Conservation (phyloP, 1,140 invertebrate genomes). For the fruit fly (Drosophila melanogaster) region Release_6_plus_ISO1_MT NT_037436.4:22271001-22271500, state of each 20-base stretch:
- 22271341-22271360: constrained; percentile 15
- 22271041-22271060: background rate
- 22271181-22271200: constrained; percentile 6
- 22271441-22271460: constrained; percentile 67
- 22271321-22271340: constrained; percentile 26
- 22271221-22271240: constrained; percentile 7
- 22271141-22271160: constrained; percentile 49
- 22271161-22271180: constrained; percentile 10
- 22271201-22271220: constrained; percentile 2
- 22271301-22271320: constrained; percentile 1
- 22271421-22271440: constrained; percentile 24
- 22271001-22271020: constrained; percentile 68
- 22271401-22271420: constrained; percentile 8
- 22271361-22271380: background rate
- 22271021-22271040: constrained; percentile 28
- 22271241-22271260: no score
- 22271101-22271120: constrained; percentile 16
- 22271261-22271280: constrained; percentile 20
- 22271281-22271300: constrained; percentile 46
- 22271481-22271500: background rate
- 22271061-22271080: background rate
- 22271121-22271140: background rate
- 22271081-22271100: constrained; percentile 23
- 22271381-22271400: constrained; percentile 3
- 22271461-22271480: constrained; percentile 42